Conservation (phyloP, 2,797 vertebrate genomes). For the Taenioides sp. region DNA sequence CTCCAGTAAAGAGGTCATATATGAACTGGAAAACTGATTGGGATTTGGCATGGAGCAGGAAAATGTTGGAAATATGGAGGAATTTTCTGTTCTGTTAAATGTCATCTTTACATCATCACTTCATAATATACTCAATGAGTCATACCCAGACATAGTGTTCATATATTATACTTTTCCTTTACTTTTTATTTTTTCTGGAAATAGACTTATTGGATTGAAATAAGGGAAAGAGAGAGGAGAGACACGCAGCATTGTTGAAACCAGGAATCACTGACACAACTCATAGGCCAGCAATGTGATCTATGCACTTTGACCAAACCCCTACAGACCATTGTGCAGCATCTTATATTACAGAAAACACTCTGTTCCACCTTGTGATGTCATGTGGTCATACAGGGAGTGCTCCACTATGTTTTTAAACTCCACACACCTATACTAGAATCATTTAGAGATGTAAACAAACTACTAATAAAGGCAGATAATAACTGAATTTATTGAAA, state of each 20-base stretch:
- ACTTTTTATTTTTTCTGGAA: not conserved
- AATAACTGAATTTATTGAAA: not conserved
- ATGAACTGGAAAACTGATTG: conserved; percentile 16
- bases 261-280: too few relatives aligned
- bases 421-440: too few relatives aligned
- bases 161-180: not conserved
- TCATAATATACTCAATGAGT: not conserved
- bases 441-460: too few relatives aligned
- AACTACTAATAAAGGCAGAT: too few relatives aligned
- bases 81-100: not conserved
- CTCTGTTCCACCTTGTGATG: too few relatives aligned
- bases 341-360: not conserved
- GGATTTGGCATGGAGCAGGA: not conserved
- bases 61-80: not conserved
- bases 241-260: not conserved
- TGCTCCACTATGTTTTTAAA: too few relatives aligned
- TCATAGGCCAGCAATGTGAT: too few relatives aligned
- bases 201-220: not conserved
- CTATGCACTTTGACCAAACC: not conserved
- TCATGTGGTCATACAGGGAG: too few relatives aligned
- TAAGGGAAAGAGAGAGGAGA: not conserved
- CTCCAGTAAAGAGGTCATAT: conserved; percentile 13
- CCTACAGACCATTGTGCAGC: not conserved
- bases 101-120: conserved; percentile 12
- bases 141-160: not conserved